Percentiles rank a stretch among this genome's conserved stretches.
These are phyloP conservation scores for Pristis pectinata DNA, from an alignment of 2,797 vertebrate species.

Conservation along the genomic window DNA sequence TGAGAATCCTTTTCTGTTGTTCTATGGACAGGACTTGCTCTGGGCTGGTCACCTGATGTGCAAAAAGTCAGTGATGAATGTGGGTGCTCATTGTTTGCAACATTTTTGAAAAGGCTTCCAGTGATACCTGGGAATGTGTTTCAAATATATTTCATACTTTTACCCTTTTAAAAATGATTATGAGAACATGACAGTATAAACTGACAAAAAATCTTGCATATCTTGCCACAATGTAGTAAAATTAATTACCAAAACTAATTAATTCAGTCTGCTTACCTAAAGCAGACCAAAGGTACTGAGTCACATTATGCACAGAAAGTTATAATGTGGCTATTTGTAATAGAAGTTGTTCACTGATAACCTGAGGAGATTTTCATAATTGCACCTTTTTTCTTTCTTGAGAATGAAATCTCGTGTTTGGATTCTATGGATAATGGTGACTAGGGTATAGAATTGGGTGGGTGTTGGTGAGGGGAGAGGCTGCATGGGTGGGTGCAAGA, in stretches of 20 bases:
- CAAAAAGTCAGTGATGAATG: too few relatives aligned
- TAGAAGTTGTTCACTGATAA: neutral
- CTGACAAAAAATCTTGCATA: neutral
- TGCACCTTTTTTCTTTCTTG: neutral
- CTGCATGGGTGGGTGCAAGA: too few relatives aligned
- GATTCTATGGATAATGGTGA: neutral
- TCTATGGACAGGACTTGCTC: too few relatives aligned
- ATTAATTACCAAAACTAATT: neutral
- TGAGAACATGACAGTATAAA: neutral
- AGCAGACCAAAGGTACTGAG: neutral
- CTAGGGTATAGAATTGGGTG: too few relatives aligned
- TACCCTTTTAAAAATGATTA: neutral
- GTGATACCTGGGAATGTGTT: neutral
- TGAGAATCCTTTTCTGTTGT: too few relatives aligned
- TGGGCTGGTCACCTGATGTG: too few relatives aligned
- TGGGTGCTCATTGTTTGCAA: too few relatives aligned
- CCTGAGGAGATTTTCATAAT: neutral
- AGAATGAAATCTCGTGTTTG: neutral
- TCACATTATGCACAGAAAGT: neutral
- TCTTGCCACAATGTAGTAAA: neutral
- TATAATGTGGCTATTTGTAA: neutral
- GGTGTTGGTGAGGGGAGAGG: too few relatives aligned
- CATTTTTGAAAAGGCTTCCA: neutral
- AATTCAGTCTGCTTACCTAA: neutral
- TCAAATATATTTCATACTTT: neutral